Evolutionary conservation across 2,113 vertebrate genomes (phyloP).

Genomic region (Sander vitreus): DNA sequence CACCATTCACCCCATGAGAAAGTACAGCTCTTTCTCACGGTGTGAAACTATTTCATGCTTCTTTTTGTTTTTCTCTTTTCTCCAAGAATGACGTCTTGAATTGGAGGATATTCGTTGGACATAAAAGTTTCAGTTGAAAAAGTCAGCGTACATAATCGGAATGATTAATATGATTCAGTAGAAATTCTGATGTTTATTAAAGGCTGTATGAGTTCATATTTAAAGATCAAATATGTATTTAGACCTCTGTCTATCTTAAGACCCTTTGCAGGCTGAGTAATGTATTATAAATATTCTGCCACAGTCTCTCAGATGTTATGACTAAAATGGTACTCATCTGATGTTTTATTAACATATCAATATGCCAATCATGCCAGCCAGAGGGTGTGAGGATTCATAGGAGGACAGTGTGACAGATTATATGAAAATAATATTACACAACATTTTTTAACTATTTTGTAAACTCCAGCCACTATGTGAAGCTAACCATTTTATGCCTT

Average conservation of each 20-base stretch:
- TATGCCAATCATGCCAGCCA: conserved; percentile 16
- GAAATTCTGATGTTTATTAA: neutral
- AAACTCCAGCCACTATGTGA: conserved; percentile 40
- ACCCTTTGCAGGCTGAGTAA: neutral
- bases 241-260: neutral
- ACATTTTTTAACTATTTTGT: conserved; percentile 56
- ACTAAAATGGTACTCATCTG: conserved; percentile 45
- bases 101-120: neutral
- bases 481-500: conserved; percentile 49
- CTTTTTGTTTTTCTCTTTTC: conserved; percentile 9
- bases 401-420: neutral
- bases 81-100: neutral
- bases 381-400: neutral
- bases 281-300: conserved; percentile 10
- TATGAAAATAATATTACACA: conserved; percentile 41
- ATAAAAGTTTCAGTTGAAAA: neutral
- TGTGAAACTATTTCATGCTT: conserved; percentile 40
- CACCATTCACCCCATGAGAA: conserved; percentile 71
- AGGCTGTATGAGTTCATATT: neutral
- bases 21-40: conserved; percentile 68
- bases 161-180: neutral
- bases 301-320: conserved; percentile 6
- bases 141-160: neutral
- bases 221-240: neutral
- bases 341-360: conserved; percentile 30